phyloP scores from a whole-genome alignment of 2,888 invertebrate genomes.

The Amphimallon solstitiale region DNA sequence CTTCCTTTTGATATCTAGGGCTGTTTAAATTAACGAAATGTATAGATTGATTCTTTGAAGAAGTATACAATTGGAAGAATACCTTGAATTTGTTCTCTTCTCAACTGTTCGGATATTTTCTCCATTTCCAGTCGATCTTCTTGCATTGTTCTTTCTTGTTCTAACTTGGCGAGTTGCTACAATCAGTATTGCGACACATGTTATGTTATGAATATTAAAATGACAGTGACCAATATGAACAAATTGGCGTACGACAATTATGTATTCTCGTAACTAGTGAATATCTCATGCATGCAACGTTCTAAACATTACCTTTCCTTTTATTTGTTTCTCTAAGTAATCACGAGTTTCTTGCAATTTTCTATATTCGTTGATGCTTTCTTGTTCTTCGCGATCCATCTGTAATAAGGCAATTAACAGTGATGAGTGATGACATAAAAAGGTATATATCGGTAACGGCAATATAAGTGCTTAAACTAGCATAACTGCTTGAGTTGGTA shows the following conservation, averaged over 20 bases:
- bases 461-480: too few relatives aligned
- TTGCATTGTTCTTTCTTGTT: slow-evolving; percentile 48
- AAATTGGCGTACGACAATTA: too few relatives aligned
- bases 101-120: slow-evolving; percentile 51
- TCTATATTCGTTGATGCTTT: slow-evolving; percentile 62
- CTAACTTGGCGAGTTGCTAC: slow-evolving; percentile 50
- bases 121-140: slow-evolving; percentile 55
- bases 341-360: slow-evolving; percentile 60
- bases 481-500: too few relatives aligned
- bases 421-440: too few relatives aligned
- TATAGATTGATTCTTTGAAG: too few relatives aligned
- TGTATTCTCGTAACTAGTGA: too few relatives aligned
- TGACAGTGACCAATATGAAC: too few relatives aligned
- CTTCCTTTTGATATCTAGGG: slow-evolving; percentile 3
- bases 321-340: slow-evolving; percentile 57
- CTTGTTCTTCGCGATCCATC: slow-evolving; percentile 68
- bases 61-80: too few relatives aligned
- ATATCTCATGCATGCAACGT: too few relatives aligned
- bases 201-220: neutral
- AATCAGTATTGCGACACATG: neutral
- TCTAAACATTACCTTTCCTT: slow-evolving; percentile 57
- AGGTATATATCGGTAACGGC: too few relatives aligned
- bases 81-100: slow-evolving; percentile 56
- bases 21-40: slow-evolving; percentile 4
- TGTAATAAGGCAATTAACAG: too few relatives aligned